Conservation (phyloP, 2,113 vertebrate genomes). For the Corapipo altera region DNA sequence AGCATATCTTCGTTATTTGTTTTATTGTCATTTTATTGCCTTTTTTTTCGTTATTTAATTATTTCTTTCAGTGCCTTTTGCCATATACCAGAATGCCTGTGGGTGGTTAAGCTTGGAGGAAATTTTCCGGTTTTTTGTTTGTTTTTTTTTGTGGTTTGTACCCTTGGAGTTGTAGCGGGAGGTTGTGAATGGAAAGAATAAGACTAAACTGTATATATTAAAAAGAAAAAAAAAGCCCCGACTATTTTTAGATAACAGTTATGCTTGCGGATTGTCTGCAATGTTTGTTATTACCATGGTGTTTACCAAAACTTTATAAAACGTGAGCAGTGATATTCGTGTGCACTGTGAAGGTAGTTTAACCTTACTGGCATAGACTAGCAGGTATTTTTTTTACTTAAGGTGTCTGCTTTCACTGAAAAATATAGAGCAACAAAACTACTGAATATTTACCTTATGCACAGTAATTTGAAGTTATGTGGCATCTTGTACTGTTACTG, state of each 20-base stretch:
- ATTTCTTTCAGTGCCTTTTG: background rate
- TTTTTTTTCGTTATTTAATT: background rate
- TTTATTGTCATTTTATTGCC: background rate
- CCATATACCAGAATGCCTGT: accelerated
- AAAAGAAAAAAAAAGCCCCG: too few relatives aligned
- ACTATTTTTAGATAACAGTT: background rate
- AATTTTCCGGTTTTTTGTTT: too few relatives aligned
- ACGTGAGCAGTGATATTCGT: accelerated
- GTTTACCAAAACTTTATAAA: background rate
- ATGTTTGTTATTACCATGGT: background rate
- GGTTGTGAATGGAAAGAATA: background rate
- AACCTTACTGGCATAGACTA: accelerated
- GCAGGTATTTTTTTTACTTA: background rate
- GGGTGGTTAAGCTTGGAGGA: background rate
- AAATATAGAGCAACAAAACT: background rate
- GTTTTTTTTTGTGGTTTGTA: background rate
- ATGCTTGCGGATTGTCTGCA: background rate
- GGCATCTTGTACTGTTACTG: background rate
- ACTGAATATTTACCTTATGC: background rate
- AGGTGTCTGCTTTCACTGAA: background rate
- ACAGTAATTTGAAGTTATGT: background rate
- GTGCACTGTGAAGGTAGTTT: background rate
- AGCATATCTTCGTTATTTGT: background rate
- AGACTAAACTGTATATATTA: background rate
- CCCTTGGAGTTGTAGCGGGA: background rate